Evolutionary conservation across 2,888 invertebrate genomes (phyloP), one percentile per base, ranked within the genome.

Genomic region (Salpingus planirostris): DNA sequence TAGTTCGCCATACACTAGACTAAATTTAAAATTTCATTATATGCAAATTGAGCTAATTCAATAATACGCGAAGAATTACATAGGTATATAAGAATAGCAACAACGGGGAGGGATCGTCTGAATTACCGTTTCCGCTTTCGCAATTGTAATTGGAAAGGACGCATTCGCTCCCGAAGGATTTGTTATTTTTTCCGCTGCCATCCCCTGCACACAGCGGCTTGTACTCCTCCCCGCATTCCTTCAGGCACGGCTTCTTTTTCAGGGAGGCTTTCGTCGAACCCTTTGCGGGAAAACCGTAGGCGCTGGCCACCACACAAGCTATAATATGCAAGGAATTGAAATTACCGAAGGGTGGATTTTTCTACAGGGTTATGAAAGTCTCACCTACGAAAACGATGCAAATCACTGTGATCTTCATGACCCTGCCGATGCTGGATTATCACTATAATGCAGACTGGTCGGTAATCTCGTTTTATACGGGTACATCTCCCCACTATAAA

Each of bases 201-300:
- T 76, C 76, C 37, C 76, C 74, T 2, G 70, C 79, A 55, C 80
- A 80, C 36, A 80, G 56, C 5, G 78, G 78, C 7, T 73, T 72
- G 44, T 72, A 69, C 13, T 61, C 62, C 3, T 56, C 60, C 4
- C 54, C 55, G 52, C 79, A 80, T 46, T 70, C 70, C n/a, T 67
- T 67, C 42, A 66, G 53, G 52, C 76, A 76, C 2, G 70, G 68
- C 57, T 70, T 71, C 59, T 72, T 73, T 54, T 76, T 75, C 35
- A 69, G 50, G 3, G 62, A 51, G 1, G 62, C 58, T 50, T 77
- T 73, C 51, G 76, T 76, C 13, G 77, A 65, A 26, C 77, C 77
- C 56, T 76, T 78, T 35, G 74, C 76, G 1, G 75, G 73, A 1
- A 65, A 63, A 32, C 69, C 71, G 18, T 49, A 34, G 10, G 64